Evolutionary conservation across 2,797 vertebrate genomes (phyloP), one percentile per base, ranked within the genome.

Genomic region (Enteromius viviparus): DNA sequence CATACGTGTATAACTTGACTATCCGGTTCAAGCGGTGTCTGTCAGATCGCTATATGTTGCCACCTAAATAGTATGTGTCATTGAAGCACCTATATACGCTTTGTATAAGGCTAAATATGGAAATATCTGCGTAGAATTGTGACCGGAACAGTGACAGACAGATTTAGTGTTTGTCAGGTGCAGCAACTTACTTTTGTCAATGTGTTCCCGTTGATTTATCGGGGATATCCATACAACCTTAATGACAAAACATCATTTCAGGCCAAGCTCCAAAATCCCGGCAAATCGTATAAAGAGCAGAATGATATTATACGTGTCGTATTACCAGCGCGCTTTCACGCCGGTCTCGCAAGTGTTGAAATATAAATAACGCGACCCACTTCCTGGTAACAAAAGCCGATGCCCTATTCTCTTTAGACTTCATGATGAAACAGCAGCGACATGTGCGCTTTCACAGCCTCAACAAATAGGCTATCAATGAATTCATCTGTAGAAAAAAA

Each of bases 321-420:
- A 89, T 94, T 94, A 91, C 93, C 85, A 87, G 78, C 85, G 85
- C 81, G 81, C 87, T 84, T 87, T 90, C 88, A 84, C 89, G 78
- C 29, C 62, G 88, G 87, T 86, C 83, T 85, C 1, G 84, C 86
- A 90, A 90, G 90, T 89, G 93, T 89, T 95, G 91, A 94, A 95
- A 94, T 95, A 95, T 94, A 94, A 94, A 95, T 95, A 94, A 93
- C 92, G 88, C 89, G 92, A 92, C 92, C 92, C 92, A 94, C 92
- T 94, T 95, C 93, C 93, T 93, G 89, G 93, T 93, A 95, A 94
- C 92, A 89, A 88, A 93, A 94, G 72, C 89, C 90, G 91, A 90
- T 90, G 92, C 85, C 85, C 89, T 91, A 91, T 91, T 90, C 85
- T 89, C 91, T 89, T 82, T 88, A 83, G 84, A 29, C 14, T 82